Conservation (phyloP, 2,888 invertebrate species). For the Frankliniella intonsa region DNA sequence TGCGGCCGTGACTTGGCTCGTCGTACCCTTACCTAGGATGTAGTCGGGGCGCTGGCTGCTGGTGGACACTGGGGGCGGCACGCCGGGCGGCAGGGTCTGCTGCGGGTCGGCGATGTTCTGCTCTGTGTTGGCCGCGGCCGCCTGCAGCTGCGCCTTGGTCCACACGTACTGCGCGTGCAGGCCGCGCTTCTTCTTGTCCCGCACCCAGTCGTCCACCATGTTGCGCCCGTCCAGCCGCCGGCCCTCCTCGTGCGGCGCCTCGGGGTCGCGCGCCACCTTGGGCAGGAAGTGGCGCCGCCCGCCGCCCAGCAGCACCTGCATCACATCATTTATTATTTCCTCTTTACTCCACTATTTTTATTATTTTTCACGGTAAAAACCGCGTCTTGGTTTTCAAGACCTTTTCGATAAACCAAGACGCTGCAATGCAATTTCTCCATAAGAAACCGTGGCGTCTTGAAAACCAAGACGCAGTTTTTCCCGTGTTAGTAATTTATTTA, state of each 20-base stretch:
- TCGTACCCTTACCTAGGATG: not conserved
- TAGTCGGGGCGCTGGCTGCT: slow-evolving; percentile 23
- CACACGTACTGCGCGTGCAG: slow-evolving; percentile 68
- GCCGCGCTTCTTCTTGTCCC: slow-evolving; percentile 64
- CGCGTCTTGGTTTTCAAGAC: no score
- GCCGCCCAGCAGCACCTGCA: slow-evolving; percentile 71
- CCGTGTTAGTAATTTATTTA: no score
- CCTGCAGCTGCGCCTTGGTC: slow-evolving; percentile 65
- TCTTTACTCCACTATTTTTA: no score
- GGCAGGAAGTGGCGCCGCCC: slow-evolving; percentile 72
- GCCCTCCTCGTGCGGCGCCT: slow-evolving; percentile 64
- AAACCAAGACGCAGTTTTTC: no score
- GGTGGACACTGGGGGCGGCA: slow-evolving; percentile 6
- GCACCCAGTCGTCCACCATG: slow-evolving; percentile 73
- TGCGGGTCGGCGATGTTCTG: slow-evolving; percentile 15
- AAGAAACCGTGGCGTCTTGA: no score
- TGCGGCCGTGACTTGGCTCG: not conserved
- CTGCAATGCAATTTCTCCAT: no score
- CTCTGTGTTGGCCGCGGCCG: not conserved
- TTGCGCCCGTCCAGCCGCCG: slow-evolving; percentile 70
- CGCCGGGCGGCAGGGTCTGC: not conserved
- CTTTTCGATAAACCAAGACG: no score
- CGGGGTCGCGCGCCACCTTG: slow-evolving; percentile 64
- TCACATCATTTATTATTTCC: no score
- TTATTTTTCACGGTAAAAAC: no score